A percentile compares a stretch with the other conserved stretches of the same genome.
Evolutionary conservation across 2,888 invertebrate genomes (phyloP).

Genomic region (Sceliomorpha sp.): DNA sequence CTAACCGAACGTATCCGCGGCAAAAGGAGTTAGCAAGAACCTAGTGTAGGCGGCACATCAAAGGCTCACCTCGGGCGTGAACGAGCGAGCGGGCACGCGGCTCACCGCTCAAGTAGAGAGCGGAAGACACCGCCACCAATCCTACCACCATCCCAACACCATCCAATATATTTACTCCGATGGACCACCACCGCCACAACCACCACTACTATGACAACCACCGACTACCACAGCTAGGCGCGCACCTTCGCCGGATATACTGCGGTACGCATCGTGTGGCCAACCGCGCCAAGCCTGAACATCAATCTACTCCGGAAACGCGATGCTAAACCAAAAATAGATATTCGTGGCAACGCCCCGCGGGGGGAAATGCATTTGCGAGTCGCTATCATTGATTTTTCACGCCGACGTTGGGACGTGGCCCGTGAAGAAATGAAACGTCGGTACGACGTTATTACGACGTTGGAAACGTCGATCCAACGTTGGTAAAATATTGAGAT

Average conservation of each 20-base stretch:
- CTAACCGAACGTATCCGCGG: slow-evolving; percentile 53
- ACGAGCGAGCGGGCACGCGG: slow-evolving; percentile 78
- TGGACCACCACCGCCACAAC: slow-evolving; percentile 73
- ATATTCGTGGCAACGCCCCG: no score
- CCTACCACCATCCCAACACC: slow-evolving; percentile 67
- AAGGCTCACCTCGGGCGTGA: slow-evolving; percentile 78
- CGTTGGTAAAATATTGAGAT: no score
- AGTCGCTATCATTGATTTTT: no score
- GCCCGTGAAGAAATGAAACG: no score
- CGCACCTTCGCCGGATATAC: slow-evolving; percentile 6
- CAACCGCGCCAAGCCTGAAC: background rate
- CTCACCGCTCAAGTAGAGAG: slow-evolving; percentile 77
- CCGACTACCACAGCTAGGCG: slow-evolving; percentile 19
- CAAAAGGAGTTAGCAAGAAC: slow-evolving; percentile 72
- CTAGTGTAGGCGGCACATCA: slow-evolving; percentile 77
- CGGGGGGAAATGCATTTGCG: no score
- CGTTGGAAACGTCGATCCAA: no score
- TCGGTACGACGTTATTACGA: no score
- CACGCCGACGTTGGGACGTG: no score
- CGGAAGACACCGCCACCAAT: slow-evolving; percentile 76
- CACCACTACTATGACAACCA: slow-evolving; percentile 59
- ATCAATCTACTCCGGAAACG: slow-evolving; percentile 13
- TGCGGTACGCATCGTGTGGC: slow-evolving; percentile 1
- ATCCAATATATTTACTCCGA: slow-evolving; percentile 74
- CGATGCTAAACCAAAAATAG: no score